Evolutionary conservation across 2,888 invertebrate genomes (phyloP), one percentile per base, ranked within the genome.

Genomic region (Camponotus fellah): DNA sequence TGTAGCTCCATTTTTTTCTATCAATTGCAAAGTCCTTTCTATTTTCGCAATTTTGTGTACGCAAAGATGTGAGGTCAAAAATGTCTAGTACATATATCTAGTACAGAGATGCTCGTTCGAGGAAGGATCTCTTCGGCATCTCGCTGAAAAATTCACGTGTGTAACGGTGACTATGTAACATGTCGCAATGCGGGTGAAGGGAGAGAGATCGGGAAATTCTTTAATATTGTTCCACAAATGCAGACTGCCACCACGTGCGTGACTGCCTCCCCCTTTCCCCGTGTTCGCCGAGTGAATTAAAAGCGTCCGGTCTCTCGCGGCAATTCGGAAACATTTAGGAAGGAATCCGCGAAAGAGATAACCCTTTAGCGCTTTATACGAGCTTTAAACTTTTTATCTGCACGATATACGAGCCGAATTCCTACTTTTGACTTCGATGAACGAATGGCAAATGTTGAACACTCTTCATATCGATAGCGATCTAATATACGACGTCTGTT

Each of bases 351-450:
- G 86, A 26, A 26, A 26, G 26, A 88, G 90, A 90, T 90, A 88
- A 89, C 86, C 90, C 82, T 86, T 26, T 26, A 26, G 75, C 86
- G 87, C 87, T 90, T 26, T 87, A 74, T 26, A 83, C 89, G 75
- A 85, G 86, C 79, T 26, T 26, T 82, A 84, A 89, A 90, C 90
- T 90, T 89, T 90, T 89, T 89, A 89, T 88, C 88, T 85, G 82
- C 85, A 71, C 88, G 90, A 90, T 90, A 90, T 90, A 90, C 85
- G 91, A 91, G 89, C 87, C 89, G 86, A 90, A 89, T 88, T 90
- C 88, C 82, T 72, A 89, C 87, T 88, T 89, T 87, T 88, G 86
- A 85, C 86, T 88, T 89, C 85, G 85, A 74, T 43, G 69, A 75
- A 58, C 85, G 84, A 87, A 82, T 84, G 87, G 88, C 84, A 88